Percentiles rank a stretch among this genome's conserved stretches.
phyloP scores from a whole-genome alignment of 2,797 vertebrate species.

The Sphaeramia orbicularis region DNA sequence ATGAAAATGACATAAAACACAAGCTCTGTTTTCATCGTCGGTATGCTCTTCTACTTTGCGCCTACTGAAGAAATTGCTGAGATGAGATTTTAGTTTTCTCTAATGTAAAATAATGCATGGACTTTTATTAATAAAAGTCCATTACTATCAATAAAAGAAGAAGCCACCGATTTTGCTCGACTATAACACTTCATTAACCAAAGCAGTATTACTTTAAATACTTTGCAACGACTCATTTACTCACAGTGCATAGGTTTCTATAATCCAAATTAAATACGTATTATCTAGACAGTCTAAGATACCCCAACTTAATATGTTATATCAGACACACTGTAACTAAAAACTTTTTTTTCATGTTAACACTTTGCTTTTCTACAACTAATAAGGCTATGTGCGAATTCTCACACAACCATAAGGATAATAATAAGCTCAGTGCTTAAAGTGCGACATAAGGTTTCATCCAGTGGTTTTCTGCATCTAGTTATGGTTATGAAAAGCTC shows the following conservation, averaged over 20 bases:
- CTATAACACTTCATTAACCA: constrained; percentile 5
- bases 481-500: not conserved
- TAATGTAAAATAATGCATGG: no score
- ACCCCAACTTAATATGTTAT: constrained; percentile 8
- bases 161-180: not conserved
- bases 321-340: not conserved
- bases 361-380: constrained; percentile 1
- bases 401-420: not conserved
- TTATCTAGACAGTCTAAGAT: constrained; percentile 2
- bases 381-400: not conserved
- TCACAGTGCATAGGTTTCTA: not conserved
- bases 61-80: not conserved
- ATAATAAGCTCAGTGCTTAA: not conserved
- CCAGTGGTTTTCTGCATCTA: not conserved
- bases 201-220: not conserved
- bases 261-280: constrained; percentile 10
- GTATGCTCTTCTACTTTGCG: no score
- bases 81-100: not conserved
- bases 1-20: no score
- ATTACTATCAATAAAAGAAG: not conserved
- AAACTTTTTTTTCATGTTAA: not conserved
- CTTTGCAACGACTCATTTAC: not conserved
- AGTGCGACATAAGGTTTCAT: not conserved
- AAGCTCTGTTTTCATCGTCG: no score
- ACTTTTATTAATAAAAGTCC: no score